A percentile compares a stretch with the other conserved stretches of the same genome.
These are phyloP conservation scores for Chaetophractus vellerosus DNA, from an alignment of 2,797 vertebrate genomes.

Conservation along the genomic window DNA sequence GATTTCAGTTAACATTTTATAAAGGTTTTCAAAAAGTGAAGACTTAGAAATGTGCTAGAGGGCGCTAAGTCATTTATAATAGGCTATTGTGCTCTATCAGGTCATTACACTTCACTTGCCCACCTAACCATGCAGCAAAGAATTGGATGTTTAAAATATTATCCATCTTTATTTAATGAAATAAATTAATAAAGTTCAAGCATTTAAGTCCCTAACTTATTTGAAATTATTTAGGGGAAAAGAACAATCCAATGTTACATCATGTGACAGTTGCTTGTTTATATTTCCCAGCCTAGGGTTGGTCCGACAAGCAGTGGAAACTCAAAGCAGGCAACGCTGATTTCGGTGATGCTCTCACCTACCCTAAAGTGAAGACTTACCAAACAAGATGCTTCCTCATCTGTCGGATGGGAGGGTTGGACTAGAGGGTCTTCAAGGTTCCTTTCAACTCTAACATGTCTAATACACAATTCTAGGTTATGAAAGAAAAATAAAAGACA, in stretches of 20 bases:
- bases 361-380: neutral
- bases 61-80: slow-evolving; percentile 39
- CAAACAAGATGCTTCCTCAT: neutral
- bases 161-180: neutral
- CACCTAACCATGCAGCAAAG: neutral
- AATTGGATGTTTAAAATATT: slow-evolving; percentile 19
- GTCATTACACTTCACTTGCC: neutral
- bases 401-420: neutral
- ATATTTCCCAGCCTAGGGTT: neutral
- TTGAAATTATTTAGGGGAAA: neutral
- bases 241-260: neutral
- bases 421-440: neutral
- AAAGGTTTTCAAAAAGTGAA: neutral
- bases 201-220: neutral
- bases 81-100: rapidly evolving
- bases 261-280: neutral
- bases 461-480: neutral
- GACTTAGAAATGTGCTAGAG: slow-evolving; percentile 54
- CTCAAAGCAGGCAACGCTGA: neutral
- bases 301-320: neutral
- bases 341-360: neutral
- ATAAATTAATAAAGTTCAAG: neutral
- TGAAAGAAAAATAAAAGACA: neutral
- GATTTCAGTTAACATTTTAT: neutral
- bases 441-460: neutral